Base-by-base conservation (phyloP, 2,888 invertebrate genomes). In the Drosophila eohydei region DNA sequence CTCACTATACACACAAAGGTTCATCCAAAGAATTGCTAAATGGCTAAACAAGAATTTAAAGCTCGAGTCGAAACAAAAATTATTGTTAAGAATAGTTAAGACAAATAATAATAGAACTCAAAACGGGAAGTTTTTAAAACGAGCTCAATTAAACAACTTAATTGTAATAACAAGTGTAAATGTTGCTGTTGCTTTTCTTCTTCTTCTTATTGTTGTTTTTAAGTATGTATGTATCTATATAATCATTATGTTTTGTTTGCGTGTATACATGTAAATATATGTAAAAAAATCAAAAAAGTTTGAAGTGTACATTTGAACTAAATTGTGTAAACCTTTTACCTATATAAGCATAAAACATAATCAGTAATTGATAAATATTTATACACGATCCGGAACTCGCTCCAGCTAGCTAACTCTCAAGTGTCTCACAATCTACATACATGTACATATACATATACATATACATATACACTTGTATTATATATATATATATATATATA, bases 271-370 rank as follows among this genome's bases (percentile, higher is more conserved):
- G 34, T 54, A 28, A 48, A 21, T 34, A 28, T 66, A 34, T 72
- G 40, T 43, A 62, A 71, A 76, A 73, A 78, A 78, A 61, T 36
- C n/a, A 71, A 78, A 58, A 58, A 63, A 57, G 28, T 69, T 67
- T 54, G 48, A 73, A 68, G 77, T 88, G 88, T 85, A 85, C 80
- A 88, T 85, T 85, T 84, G 87, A 87, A 88, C 89, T 85, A 88
- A 85, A 88, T 88, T 88, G 83, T 86, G 69, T 84, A 88, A 77
- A 81, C 83, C 83, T 69, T 88, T 88, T 86, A 55, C 71, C 88
- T 86, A 56, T 74, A 69, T 74, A 65, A 66, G 64, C 76, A 83
- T 83, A 79, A 84, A 88, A 79, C 68, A 79, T 86, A 83, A 76
- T 76, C 83, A 70, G 52, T 81, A 88, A 80, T 80, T 80, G 64